Evolutionary conservation across 92 coral and sea anemone species (phyloP).

Genomic region (Siderastrea radians): DNA sequence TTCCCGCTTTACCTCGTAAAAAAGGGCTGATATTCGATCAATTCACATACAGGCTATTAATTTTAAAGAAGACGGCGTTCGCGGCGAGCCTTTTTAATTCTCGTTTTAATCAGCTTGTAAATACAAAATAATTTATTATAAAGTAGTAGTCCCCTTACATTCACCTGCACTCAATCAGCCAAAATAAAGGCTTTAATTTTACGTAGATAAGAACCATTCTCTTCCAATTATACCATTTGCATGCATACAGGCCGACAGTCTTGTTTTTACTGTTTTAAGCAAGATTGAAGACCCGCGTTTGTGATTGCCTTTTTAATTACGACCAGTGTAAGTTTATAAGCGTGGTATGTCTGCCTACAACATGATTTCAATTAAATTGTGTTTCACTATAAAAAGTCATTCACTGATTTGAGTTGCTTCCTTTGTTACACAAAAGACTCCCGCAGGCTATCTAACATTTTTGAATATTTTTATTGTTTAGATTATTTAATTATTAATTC

Average conservation of each 20-base stretch:
- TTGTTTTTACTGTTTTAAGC: not conserved
- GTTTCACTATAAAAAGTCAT: not conserved
- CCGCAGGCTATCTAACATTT: not conserved
- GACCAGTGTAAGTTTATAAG: not conserved
- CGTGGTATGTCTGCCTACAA: constrained; percentile 1
- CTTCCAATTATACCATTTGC: not conserved
- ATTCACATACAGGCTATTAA: too few relatives aligned
- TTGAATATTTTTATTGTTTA: not conserved
- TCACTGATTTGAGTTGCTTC: not conserved
- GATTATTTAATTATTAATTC: not conserved
- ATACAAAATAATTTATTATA: not conserved
- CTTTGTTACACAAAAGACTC: not conserved
- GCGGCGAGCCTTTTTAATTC: not conserved
- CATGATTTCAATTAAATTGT: constrained; percentile 13
- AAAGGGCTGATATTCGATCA: too few relatives aligned
- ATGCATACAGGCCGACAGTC: not conserved
- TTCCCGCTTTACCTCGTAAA: too few relatives aligned
- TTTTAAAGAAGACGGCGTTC: not conserved
- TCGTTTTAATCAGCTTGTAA: not conserved
- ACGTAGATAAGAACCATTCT: not conserved
- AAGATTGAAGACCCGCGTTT: not conserved
- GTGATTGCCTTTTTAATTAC: not conserved
- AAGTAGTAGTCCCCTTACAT: too few relatives aligned
- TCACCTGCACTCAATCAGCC: constrained; percentile 6
- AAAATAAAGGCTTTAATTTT: not conserved